Base-by-base conservation (phyloP, 2,888 invertebrate genomes). In the Clitarchus hookeri region DNA sequence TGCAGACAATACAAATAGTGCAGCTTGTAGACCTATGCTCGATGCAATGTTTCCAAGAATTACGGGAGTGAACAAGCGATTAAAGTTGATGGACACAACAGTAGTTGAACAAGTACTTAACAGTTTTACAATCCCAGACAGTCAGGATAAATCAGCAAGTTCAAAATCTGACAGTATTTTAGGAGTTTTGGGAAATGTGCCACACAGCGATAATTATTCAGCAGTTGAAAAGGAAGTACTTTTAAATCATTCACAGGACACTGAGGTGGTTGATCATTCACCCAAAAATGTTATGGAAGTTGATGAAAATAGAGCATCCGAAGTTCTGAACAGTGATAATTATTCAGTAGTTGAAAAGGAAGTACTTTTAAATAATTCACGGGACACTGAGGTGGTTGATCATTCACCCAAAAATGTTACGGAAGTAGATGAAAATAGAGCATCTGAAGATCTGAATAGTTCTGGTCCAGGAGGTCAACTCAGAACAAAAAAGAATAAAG, bases 91-190 rank as follows among this genome's bases (percentile, higher is more conserved):
- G 48, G 86, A 86, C 27, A 86, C 85, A 13, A 83, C 85, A 26
- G 85, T 86, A 13, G 85, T 86, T 26, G 86, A 86, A 65, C 85
- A 83, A 26, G 86, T 86, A 25, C 79, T 86, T 54, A 86, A 86
- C 36, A 86, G 85, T 44, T 86, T 86, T 78, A 82, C 53, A 54
- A 44, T 86, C 12, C 86, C 86, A 26, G 85, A 85, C 36, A 48
- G 53, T 83, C 85, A 83, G 19, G 54, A 26, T 36, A 83, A 53
- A 83, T 44, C 77, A 79, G 44, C 36, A 78, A 65, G 65, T 65
- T 65, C 65, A 65, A 65, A 65, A 23, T n/a, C 65, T 65, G 65
- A n/a, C 65, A 65, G n/a, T 19, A 65, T 65, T 65, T 65, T 65
- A n/a, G n/a, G n/a, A 19, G 65, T 65, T 11, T 23, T 65, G 65